These are phyloP conservation scores for Bucco capensis DNA, from an alignment of 2,113 vertebrate genomes.

Conservation along the genomic window DNA sequence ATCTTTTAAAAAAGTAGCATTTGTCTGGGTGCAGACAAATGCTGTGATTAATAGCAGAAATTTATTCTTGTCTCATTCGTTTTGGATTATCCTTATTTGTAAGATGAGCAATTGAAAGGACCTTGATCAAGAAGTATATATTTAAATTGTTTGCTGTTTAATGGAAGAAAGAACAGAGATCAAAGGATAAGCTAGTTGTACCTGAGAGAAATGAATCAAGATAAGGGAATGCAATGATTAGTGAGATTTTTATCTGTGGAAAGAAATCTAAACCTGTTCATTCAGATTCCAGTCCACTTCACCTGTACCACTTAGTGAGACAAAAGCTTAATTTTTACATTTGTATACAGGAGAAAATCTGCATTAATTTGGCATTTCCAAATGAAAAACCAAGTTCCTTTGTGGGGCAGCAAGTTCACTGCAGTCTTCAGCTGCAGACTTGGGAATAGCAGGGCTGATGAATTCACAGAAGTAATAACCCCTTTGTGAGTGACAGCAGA, in stretches of 20 bases:
- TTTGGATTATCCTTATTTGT: conserved; percentile 2
- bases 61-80: background rate
- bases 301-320: background rate
- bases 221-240: conserved; percentile 1
- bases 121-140: conserved; percentile 15
- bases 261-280: background rate
- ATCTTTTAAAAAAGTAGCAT: background rate
- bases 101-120: background rate
- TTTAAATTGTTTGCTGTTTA: conserved; percentile 46
- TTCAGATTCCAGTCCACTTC: background rate
- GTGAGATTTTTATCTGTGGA: conserved; percentile 15
- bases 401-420: background rate
- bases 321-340: background rate
- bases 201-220: conserved; percentile 29
- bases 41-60: background rate
- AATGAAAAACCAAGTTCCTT: background rate
- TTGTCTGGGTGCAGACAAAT: background rate
- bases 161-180: conserved; percentile 14
- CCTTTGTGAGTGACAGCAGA: background rate
- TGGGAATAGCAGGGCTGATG: background rate
- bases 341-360: background rate
- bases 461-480: background rate
- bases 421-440: background rate
- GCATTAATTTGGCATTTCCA: background rate
- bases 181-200: background rate